Base-by-base conservation (phyloP, 2,113 vertebrate species). In the Bostrychus sinensis region DNA sequence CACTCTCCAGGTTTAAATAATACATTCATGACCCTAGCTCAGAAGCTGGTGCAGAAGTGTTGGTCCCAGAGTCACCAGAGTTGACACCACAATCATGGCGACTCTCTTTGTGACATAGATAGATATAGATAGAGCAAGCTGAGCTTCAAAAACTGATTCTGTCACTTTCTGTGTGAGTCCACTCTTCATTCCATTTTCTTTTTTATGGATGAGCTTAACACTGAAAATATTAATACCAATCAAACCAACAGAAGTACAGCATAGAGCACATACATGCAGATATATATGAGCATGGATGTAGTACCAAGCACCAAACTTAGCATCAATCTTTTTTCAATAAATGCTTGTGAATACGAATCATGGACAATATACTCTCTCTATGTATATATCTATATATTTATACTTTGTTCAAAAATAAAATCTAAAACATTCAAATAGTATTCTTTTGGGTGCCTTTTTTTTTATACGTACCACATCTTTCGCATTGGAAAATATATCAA, bases 401-500 rank as follows among this genome's bases (percentile, higher is more conserved):
- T 42, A 37, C 41, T 32, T 37, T 74, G 58, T 25, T 54, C 58
- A 89, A 88, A 90, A 90, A 89, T 85, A 86, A 88, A 81, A 85
- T 87, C 62, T 82, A 77, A 77, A 83, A 88, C 86, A 88, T 89
- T 88, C 82, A 87, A 77, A 77, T 72, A 82, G 75, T 39, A 66
- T 51, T 28, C 7, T 51, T 48, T 25, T 14, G 12, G 64, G 53
- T 68, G 66, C 78, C 53, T 16, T 53, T 37, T 36, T 55, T 77
- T 63, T 56, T 66, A 71, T 61, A 67, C 54, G 67, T 36, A 77
- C 76, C 77, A 87, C 42, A 60, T 16, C 75, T 86, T 43, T 85
- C 85, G 88, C 78, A 83, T n/a, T 85, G 85, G 80, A 86, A 89
- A 89, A 90, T 89, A 88, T 78, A 87, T 62, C 87, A n/a, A n/a